phyloP scores from a whole-genome alignment of 2,113 vertebrate genomes.

The Macquaria ambigua region DNA sequence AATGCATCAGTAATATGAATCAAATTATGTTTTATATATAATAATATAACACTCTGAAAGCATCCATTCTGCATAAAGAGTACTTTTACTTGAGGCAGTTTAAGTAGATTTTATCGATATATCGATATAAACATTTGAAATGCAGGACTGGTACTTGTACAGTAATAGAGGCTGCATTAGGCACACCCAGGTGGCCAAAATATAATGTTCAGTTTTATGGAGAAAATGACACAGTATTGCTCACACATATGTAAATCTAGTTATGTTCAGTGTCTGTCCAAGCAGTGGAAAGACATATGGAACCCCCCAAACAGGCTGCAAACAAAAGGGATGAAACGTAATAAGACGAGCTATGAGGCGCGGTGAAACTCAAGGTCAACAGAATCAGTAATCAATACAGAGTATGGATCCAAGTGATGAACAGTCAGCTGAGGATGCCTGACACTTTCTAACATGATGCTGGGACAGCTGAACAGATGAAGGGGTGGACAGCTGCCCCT shows the following conservation, averaged over 20 bases:
- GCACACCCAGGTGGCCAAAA: background rate
- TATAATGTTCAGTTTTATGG: background rate
- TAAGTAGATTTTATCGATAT: too few relatives aligned
- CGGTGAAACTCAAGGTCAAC: slow-evolving; percentile 74
- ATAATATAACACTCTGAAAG: too few relatives aligned
- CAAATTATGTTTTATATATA: too few relatives aligned
- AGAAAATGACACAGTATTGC: background rate
- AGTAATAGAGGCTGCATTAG: background rate
- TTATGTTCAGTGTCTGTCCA: background rate
- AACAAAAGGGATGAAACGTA: slow-evolving; percentile 21
- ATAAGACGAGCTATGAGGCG: slow-evolving; percentile 14
- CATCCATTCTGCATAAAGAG: too few relatives aligned
- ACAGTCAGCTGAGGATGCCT: slow-evolving; percentile 50
- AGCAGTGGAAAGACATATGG: background rate
- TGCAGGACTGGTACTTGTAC: too few relatives aligned
- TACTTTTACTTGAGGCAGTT: too few relatives aligned
- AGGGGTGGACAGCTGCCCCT: slow-evolving; percentile 43
- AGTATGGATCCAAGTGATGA: slow-evolving; percentile 60
- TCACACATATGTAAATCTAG: background rate
- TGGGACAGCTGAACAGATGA: slow-evolving; percentile 55
- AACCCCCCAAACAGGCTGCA: background rate
- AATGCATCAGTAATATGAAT: too few relatives aligned
- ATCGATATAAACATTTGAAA: too few relatives aligned
- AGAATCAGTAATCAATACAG: slow-evolving; percentile 72
- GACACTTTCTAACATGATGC: slow-evolving; percentile 51